Base-by-base conservation (phyloP, 2,888 invertebrate genomes). In the Stenotaenia linearis region DNA sequence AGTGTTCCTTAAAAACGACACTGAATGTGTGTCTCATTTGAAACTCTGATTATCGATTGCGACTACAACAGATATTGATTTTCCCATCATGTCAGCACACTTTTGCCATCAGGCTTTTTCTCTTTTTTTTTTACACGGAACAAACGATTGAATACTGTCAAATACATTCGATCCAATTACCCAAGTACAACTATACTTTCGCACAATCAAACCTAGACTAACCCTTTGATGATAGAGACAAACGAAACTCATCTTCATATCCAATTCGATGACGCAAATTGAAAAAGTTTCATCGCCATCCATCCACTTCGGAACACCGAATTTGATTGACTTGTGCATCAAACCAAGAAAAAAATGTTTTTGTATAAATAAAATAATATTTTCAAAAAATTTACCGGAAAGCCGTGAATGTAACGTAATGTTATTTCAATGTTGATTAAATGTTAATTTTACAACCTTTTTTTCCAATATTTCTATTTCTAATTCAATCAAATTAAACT, bases 31-130 rank as follows among this genome's bases (percentile, higher is more conserved):
- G 25, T 69, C 69, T 69, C 69, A 69, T 69, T 69, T 69, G 69
- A 69, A 69, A 69, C 69, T 69, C 69, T 69, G 28, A 69, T 69
- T 69, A 69, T 69, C 69, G 69, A 69, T 69, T 69, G 69, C 10
- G 69, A 69, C 69, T 69, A 69, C 69, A 69, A 69, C 12, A 25
- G 28, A 12, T 69, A 69, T 69, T 69, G 69, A 69, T 69, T 69
- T 69, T 69, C 69, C 69, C 69, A 69, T 69, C 69, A 69, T 69
- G 69, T 69, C 69, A 69, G 25, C 28, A 12, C 69, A 69, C 69
- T 69, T 69, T 69, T 69, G 69, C 69, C 69, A 69, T 69, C 25
- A 69, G 23, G 2, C 69, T 2, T 23, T 69, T 69, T 28, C 25
- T 45, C 12, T 69, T 28, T 69, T 28, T 69, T 45, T 45, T 69